Evolutionary conservation across 2,113 vertebrate species (phyloP), one percentile per base, ranked within the genome.

Genomic region (Gadus macrocephalus): DNA sequence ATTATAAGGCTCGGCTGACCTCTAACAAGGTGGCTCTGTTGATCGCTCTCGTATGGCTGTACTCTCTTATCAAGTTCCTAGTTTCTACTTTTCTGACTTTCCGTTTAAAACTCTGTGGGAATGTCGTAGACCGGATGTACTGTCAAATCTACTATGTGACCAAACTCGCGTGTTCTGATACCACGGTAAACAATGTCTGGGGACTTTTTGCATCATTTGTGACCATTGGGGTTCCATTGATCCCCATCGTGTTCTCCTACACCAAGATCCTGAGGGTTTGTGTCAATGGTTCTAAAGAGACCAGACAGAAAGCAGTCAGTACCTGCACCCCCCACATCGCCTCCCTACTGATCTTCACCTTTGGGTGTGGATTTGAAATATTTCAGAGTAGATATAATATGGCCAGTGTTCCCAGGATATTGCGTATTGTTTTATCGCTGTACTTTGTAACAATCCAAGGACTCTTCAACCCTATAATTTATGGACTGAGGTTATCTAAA

Each of bases 131-230:
- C 17, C 85, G 76, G 35, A 74, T 90, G 0, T 85, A 71, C 49
- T 91, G 89, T 63, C 67, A 78, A 3, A 88, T 83, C 55, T 85
- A 75, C 64, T 66, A 70, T 62, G 56, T 85, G 16, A 66, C 73
- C 9, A 85, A 77, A 69, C 56, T 79, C 20, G 74, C 83, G 27
- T 85, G 83, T 68, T 72, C 63, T n/a, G 76, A 76, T 66, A 75
- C 74, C 1, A 77, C 7, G 49, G 38, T 68, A n/a, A 76, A 77
- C 35, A 83, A 80, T 60, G 75, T 82, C 15, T 73, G 66, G 31
- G 78, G 80, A 22, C 55, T 76, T 1, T 60, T 66, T 5, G 67
- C 56, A 17, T 28, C 35, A 15, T 38, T 73, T n/a, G 1, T 77
- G 6, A 53, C 25, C 5, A 81, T 79, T 27, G 19, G 72, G 19